phyloP scores from a whole-genome alignment of 2,797 vertebrate genomes.

The Danio albolineatus region DNA sequence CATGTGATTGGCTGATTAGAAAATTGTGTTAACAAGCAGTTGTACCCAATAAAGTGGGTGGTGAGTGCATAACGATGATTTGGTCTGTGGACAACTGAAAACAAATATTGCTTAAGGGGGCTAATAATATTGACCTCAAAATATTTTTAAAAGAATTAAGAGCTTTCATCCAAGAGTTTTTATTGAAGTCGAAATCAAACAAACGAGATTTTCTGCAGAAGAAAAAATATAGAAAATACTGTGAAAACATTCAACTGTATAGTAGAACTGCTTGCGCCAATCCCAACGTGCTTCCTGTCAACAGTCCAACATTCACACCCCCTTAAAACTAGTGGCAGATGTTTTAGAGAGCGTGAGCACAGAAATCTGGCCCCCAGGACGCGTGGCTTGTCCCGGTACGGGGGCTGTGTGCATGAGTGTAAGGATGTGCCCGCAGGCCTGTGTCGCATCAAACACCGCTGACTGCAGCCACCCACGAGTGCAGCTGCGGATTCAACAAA shows the following conservation, averaged over 20 bases:
- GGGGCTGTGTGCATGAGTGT: conserved; percentile 17
- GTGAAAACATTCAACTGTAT: not conserved
- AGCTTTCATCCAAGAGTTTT: too few relatives aligned
- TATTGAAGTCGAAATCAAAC: too few relatives aligned
- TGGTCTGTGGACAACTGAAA: too few relatives aligned
- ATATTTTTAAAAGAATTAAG: too few relatives aligned
- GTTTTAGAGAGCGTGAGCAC: conserved; percentile 10
- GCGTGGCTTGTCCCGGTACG: not conserved
- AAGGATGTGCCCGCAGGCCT: conserved; percentile 12
- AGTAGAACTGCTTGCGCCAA: conserved; percentile 4
- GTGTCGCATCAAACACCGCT: not conserved
- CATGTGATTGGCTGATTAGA: too few relatives aligned
- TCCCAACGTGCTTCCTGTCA: conserved; percentile 29
- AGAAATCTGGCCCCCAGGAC: conserved; percentile 13
- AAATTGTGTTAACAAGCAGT: too few relatives aligned
- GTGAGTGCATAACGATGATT: too few relatives aligned
- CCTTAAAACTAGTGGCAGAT: conserved; percentile 36
- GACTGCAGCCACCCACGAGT: not conserved
- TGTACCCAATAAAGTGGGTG: too few relatives aligned
- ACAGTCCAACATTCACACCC: conserved; percentile 9
- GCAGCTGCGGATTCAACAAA: conserved; percentile 11
- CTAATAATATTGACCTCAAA: too few relatives aligned
- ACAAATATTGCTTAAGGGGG: too few relatives aligned
- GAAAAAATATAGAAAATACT: too few relatives aligned
- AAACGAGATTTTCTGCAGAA: too few relatives aligned